phyloP scores from a whole-genome alignment of 1,140 invertebrate genomes.

The Drosophila lacertosa region DNA sequence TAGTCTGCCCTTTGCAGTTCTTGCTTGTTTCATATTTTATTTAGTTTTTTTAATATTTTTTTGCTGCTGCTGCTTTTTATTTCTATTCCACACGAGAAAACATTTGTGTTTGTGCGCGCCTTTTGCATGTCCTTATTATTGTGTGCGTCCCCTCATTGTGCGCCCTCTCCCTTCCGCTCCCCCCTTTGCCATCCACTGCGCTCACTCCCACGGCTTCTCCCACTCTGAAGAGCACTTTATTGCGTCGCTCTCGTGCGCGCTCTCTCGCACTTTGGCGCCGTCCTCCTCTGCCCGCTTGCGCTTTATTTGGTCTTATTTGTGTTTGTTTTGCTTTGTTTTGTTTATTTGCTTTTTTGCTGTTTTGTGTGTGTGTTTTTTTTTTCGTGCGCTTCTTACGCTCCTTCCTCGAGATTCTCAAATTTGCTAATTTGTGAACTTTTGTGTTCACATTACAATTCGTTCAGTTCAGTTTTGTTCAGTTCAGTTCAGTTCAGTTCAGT shows the following conservation, averaged over 20 bases:
- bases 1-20: no score
- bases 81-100: conserved; percentile 65
- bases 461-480: conserved; percentile 28
- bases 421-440: conserved; percentile 82
- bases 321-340: conserved; percentile 22
- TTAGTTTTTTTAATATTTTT: not conserved
- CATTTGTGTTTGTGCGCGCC: conserved; percentile 70
- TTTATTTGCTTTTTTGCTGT: no score
- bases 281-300: conserved; percentile 38
- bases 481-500: conserved; percentile 4
- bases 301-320: conserved; percentile 57
- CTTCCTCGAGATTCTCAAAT: conserved; percentile 69
- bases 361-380: conserved; percentile 8
- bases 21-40: not conserved
- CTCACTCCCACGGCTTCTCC: conserved; percentile 12
- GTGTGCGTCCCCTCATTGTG: not conserved
- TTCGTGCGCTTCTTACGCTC: conserved; percentile 23
- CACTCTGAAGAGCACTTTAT: not conserved
- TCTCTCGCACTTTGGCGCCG: conserved; percentile 29
- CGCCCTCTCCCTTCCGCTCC: not conserved
- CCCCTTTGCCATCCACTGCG: not conserved
- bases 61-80: conserved; percentile 35
- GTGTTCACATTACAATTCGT: conserved; percentile 74
- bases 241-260: not conserved
- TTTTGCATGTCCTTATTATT: conserved; percentile 46